These are phyloP conservation scores for Operophtera brumata DNA, from an alignment of 2,888 invertebrate species.

Conservation along the genomic window DNA sequence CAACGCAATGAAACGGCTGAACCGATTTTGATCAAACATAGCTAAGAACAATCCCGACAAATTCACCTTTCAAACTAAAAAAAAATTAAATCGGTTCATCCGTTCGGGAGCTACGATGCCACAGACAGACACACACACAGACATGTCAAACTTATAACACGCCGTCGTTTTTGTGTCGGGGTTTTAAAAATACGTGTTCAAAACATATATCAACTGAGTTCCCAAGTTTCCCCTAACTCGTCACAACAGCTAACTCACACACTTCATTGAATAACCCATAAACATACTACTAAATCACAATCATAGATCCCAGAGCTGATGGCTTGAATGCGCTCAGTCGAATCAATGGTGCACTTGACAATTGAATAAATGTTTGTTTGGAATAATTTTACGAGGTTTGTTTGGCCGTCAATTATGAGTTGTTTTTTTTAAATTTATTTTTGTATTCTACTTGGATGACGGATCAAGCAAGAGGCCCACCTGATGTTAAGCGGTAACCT, in stretches of 20 bases:
- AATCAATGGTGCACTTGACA: constrained; percentile 22
- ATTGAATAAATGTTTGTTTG: constrained; percentile 8
- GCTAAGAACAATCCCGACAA: too few relatives aligned
- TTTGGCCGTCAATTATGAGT: neutral
- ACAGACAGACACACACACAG: too few relatives aligned
- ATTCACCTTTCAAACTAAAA: too few relatives aligned
- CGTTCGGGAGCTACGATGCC: too few relatives aligned
- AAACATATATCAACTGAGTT: neutral
- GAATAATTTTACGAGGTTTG: constrained; percentile 8
- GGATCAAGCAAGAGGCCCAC: too few relatives aligned
- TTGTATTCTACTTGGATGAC: too few relatives aligned
- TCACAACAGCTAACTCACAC: constrained; percentile 39
- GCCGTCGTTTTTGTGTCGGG: too few relatives aligned
- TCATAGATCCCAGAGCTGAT: constrained; percentile 19
- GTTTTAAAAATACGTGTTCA: neutral
- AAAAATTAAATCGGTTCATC: too few relatives aligned
- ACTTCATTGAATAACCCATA: constrained; percentile 39
- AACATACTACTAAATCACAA: constrained; percentile 33
- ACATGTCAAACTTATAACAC: too few relatives aligned
- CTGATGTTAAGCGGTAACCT: too few relatives aligned
- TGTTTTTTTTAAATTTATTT: neutral
- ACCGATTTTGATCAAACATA: too few relatives aligned
- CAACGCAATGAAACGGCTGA: too few relatives aligned
- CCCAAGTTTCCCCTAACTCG: constrained; percentile 25
- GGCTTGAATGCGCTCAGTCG: constrained; percentile 9